Base-by-base conservation (phyloP, 2,797 vertebrate genomes). In the Ispidina lecontei region DNA sequence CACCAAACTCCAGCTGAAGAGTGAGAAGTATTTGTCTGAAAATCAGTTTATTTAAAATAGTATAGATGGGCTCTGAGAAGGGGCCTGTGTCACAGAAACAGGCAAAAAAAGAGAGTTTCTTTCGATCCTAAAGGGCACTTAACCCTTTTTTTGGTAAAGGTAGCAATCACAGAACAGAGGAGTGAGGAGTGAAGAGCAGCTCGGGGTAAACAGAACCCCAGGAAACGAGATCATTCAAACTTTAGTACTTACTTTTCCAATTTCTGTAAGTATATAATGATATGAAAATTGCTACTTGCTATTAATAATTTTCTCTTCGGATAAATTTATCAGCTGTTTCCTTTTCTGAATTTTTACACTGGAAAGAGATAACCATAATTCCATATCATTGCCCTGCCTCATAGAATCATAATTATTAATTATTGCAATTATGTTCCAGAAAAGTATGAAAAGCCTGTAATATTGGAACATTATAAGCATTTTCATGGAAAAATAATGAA, bases 191-290 rank as follows among this genome's bases (percentile, higher is more conserved):
- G 39, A 59, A 81, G 70, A 86, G 69, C 46, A 91, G 29, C 44
- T 70, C 41, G 86, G 37, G 44, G 17, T 11, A 90, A 82, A 74
- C 4, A 79, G 56, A 91, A 91, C 39, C 41, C 18, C 67, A 89
- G 70, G 70, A 95, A 96, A 93, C 65, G 54, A 85, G 82, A 93
- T 72, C 84, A 90, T 25, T 77, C 86, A 87, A 93, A 79, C 37
- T 71, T 92, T 71, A 84, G 84, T 5, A 0, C 28, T 75, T 28
- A 86, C 33, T 87, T 78, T 91, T 92, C 77, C 78, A 89, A 79
- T 20, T 21, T 84, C 31, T 9, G 39, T 78, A 89, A 41, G 19
- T 91, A 43, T 37, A n/a, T 2, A 89, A 76, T 44, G 47, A 84
- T 59, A 91, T 59, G 58, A 39, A 91, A 96, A 90, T 39, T 46